Conservation (phyloP, 1,140 invertebrate genomes). For the Pollicipes pollicipes region DNA sequence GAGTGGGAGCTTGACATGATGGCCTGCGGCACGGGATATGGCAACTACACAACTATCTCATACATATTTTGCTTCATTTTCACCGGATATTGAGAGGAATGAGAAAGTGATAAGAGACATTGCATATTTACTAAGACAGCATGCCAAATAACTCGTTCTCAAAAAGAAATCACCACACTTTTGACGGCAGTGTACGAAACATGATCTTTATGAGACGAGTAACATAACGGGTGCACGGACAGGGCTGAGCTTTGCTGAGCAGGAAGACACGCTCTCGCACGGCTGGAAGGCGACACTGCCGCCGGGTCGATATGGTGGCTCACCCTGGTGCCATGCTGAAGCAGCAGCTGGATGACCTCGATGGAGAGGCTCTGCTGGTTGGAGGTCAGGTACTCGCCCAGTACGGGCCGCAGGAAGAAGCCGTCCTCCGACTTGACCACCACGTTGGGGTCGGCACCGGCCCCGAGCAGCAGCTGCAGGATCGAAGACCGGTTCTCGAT, state of each 20-base stretch:
- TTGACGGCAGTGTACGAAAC: no score
- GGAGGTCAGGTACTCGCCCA: slow-evolving; percentile 66
- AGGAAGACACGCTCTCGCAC: no score
- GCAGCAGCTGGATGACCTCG: slow-evolving; percentile 47
- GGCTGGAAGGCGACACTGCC: no score
- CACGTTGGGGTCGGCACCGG: slow-evolving; percentile 58
- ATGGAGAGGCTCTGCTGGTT: slow-evolving; percentile 43
- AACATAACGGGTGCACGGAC: slow-evolving; percentile 47
- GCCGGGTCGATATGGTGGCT: slow-evolving; percentile 56
- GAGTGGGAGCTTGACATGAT: no score
- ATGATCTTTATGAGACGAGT: slow-evolving; percentile 32
- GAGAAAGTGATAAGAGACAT: no score
- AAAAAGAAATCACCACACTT: no score
- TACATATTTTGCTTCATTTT: no score
- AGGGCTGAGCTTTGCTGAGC: no score
- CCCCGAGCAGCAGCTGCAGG: slow-evolving; percentile 45
- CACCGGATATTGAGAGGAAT: no score
- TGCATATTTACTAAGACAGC: no score
- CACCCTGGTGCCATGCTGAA: slow-evolving; percentile 59
- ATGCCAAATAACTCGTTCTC: no score
- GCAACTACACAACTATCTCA: slow-evolving; percentile 18
- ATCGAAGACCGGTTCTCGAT: slow-evolving; percentile 43
- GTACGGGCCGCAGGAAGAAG: slow-evolving; percentile 45
- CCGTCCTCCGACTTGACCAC: slow-evolving; percentile 52
- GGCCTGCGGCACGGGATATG: not conserved